Conservation (phyloP, 2,797 vertebrate genomes). For the Paratrypauchen microcephalus region DNA sequence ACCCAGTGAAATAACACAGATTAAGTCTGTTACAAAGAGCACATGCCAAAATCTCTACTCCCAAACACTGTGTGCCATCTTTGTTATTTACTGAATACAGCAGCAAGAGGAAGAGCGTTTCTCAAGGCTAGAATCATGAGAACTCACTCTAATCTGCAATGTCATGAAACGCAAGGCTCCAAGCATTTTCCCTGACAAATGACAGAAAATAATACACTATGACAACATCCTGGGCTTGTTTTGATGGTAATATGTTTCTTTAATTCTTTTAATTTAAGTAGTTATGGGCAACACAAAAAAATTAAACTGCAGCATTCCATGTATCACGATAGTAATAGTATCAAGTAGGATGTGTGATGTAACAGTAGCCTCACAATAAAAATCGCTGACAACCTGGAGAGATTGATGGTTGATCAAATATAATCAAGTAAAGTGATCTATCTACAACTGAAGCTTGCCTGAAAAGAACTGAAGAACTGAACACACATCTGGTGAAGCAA, state of each 20-base stretch:
- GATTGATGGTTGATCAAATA: too few species aligned
- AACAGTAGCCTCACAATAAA: neutral
- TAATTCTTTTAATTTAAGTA: neutral
- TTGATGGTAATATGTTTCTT: neutral
- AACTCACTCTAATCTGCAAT: conserved; percentile 37
- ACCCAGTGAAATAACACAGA: conserved; percentile 34
- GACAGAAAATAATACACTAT: conserved; percentile 10
- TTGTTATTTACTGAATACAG: conserved; percentile 15
- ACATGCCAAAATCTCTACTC: conserved; percentile 17
- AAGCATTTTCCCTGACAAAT: conserved; percentile 21
- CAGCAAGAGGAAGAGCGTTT: conserved; percentile 13
- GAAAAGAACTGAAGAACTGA: too few species aligned
- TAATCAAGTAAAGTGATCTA: too few species aligned
- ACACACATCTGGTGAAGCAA: too few species aligned
- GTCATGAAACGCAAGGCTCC: conserved; percentile 24
- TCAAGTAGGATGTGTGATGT: too few species aligned
- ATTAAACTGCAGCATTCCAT: too few species aligned
- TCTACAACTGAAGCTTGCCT: too few species aligned
- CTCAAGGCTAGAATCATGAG: conserved; percentile 32
- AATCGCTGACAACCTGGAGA: neutral
- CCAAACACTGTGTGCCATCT: conserved; percentile 14
- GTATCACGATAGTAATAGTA: too few species aligned
- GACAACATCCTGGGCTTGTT: conserved; percentile 4
- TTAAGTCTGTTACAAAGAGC: conserved; percentile 20
- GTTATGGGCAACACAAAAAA: too few species aligned